phyloP scores from a whole-genome alignment of 2,113 vertebrate genomes.

The Diphyllodes magnificus region DNA sequence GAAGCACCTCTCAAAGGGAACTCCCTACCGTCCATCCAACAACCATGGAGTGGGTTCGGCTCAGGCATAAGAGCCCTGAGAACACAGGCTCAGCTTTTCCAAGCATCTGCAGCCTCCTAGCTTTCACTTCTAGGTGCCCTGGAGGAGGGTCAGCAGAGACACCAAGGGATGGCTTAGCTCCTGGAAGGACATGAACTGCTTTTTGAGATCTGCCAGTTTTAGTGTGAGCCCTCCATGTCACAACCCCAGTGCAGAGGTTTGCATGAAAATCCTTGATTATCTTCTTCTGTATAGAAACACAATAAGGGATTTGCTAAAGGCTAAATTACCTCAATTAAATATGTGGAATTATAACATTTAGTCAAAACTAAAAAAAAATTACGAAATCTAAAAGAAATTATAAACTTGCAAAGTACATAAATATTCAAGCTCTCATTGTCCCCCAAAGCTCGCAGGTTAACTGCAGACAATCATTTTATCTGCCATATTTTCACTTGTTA shows the following conservation, averaged over 20 bases:
- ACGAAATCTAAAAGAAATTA: not conserved
- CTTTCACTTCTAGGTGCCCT: not conserved
- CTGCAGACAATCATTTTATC: not conserved
- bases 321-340: not conserved
- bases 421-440: not conserved
- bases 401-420: not conserved
- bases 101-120: not conserved
- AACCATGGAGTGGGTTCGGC: fast-evolving
- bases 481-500: not conserved
- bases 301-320: not conserved
- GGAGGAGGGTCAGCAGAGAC: not conserved
- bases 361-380: not conserved
- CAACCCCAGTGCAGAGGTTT: not conserved
- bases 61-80: not conserved
- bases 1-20: not conserved
- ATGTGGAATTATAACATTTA: not conserved
- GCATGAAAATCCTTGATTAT: not conserved
- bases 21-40: not conserved
- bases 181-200: not conserved
- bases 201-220: not conserved
- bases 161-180: not conserved
- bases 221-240: not conserved
- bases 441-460: not conserved
- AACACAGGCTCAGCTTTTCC: not conserved
- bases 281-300: not conserved